Evolutionary conservation across 1,140 invertebrate genomes (phyloP).

Genomic region (Ganaspis sp.): DNA sequence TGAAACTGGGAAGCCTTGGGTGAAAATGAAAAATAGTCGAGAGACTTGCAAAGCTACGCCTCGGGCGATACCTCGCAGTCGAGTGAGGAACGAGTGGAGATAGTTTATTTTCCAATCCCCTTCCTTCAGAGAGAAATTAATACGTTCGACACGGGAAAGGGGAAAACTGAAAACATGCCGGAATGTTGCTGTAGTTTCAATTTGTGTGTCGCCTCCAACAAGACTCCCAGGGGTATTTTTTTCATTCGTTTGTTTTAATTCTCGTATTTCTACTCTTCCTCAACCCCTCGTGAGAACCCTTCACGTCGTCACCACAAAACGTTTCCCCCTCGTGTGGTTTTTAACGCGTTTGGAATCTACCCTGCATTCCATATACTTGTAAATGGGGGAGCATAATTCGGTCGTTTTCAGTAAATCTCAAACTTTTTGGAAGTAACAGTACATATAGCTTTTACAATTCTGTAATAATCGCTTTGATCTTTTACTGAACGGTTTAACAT

Average conservation of each 20-base stretch:
- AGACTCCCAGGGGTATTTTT: slow-evolving; percentile 55
- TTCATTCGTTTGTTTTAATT: slow-evolving; percentile 63
- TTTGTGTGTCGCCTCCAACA: slow-evolving; percentile 65
- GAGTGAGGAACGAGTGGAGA: slow-evolving; percentile 7
- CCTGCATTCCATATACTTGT: neutral
- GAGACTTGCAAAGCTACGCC: slow-evolving; percentile 8
- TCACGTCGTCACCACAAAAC: slow-evolving; percentile 13
- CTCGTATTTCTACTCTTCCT: slow-evolving; percentile 44
- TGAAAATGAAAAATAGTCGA: slow-evolving; percentile 4
- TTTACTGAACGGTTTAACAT: too few relatives aligned
- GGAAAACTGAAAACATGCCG: neutral
- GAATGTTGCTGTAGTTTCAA: slow-evolving; percentile 52
- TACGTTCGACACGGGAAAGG: slow-evolving; percentile 2
- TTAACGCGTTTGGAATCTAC: neutral
- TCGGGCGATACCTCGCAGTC: slow-evolving; percentile 6
- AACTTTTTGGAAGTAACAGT: neutral
- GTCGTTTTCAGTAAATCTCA: neutral
- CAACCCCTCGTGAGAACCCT: slow-evolving; percentile 33
- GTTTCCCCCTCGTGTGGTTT: slow-evolving; percentile 22
- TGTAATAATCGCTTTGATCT: neutral
- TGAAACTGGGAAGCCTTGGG: neutral
- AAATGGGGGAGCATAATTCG: neutral
- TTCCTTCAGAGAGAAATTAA: slow-evolving; percentile 9
- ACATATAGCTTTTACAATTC: neutral
- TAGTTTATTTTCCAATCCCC: slow-evolving; percentile 19